Conservation (phyloP, 2,888 invertebrate species). For the Oasisia sp. region DNA sequence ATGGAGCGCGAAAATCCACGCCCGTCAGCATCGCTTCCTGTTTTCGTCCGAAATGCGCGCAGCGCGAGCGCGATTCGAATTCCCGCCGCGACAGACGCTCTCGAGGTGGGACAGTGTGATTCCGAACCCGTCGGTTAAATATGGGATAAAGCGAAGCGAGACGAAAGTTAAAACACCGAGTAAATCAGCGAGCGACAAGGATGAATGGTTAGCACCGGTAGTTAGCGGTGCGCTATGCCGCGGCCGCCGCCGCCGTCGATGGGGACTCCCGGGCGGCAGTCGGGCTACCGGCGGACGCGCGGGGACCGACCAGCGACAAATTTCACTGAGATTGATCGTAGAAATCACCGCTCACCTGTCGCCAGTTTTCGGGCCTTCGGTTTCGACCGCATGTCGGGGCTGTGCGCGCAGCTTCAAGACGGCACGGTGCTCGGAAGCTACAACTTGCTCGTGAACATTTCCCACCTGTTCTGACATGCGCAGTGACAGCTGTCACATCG, state of each 20-base stretch:
- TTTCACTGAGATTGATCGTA: slow-evolving; percentile 13
- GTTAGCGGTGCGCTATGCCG: slow-evolving; percentile 8
- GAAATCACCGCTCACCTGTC: slow-evolving; percentile 3
- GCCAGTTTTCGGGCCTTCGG: slow-evolving; percentile 13
- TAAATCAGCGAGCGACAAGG: slow-evolving; percentile 17
- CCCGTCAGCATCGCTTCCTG: slow-evolving; percentile 13
- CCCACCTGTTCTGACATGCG: slow-evolving; percentile 17
- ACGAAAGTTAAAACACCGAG: slow-evolving; percentile 10
- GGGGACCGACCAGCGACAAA: neutral
- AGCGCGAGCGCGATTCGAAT: neutral
- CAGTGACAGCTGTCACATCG: slow-evolving; percentile 7
- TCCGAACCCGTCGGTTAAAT: neutral
- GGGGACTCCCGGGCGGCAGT: neutral
- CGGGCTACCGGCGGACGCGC: neutral
- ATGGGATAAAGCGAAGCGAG: slow-evolving; percentile 17
- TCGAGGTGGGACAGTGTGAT: neutral
- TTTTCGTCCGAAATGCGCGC: neutral
- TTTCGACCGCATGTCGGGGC: slow-evolving; percentile 10
- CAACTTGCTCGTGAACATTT: slow-evolving; percentile 1
- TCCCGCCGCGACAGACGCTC: neutral
- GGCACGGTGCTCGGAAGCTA: neutral
- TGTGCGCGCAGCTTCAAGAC: neutral
- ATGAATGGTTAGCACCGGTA: slow-evolving; percentile 1
- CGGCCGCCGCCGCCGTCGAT: neutral
- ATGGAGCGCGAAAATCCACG: slow-evolving; percentile 17